Conservation (phyloP, 2,797 vertebrate genomes). For the Fundulus diaphanus region DNA sequence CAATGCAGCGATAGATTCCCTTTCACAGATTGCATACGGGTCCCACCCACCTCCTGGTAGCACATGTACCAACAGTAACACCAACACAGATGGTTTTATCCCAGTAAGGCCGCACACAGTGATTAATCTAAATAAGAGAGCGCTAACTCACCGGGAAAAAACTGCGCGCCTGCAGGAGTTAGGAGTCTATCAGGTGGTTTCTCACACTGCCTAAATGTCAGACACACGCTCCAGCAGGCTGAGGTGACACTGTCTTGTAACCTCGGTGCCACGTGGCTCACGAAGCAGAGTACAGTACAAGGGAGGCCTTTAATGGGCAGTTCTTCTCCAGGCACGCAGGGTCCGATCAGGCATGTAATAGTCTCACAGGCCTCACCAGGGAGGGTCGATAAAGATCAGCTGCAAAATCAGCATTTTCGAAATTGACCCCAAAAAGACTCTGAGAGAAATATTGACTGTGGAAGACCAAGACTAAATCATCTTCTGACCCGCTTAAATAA, state of each 20-base stretch:
- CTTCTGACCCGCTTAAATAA: too few relatives aligned
- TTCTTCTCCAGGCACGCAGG: conserved; percentile 18
- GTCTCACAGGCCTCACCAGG: conserved; percentile 24
- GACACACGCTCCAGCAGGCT: conserved; percentile 18
- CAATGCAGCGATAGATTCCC: conserved; percentile 40
- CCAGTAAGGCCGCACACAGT: conserved; percentile 41
- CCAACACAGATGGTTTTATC: conserved; percentile 69
- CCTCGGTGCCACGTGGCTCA: conserved; percentile 33
- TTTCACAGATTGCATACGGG: conserved; percentile 58
- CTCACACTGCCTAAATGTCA: conserved; percentile 58
- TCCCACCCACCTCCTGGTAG: conserved; percentile 57
- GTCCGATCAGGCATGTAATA: conserved; percentile 63
- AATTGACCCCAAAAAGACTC: conserved; percentile 24
- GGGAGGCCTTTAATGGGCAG: conserved; percentile 32
- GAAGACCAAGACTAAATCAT: conserved; percentile 5
- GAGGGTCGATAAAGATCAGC: conserved; percentile 1
- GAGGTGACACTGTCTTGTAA: conserved; percentile 51
- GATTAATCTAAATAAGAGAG: conserved; percentile 61
- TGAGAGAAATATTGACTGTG: conserved; percentile 28
- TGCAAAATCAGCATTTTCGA: conserved; percentile 54
- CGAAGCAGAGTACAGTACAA: conserved; percentile 8
- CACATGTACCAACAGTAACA: conserved; percentile 44
- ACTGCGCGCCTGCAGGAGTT: conserved; percentile 40
- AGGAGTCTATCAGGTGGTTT: conserved; percentile 40
- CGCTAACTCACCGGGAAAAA: conserved; percentile 53